Evolutionary conservation across 1,140 invertebrate species (phyloP).

Genomic region (Rhagoletis zephyria): DNA sequence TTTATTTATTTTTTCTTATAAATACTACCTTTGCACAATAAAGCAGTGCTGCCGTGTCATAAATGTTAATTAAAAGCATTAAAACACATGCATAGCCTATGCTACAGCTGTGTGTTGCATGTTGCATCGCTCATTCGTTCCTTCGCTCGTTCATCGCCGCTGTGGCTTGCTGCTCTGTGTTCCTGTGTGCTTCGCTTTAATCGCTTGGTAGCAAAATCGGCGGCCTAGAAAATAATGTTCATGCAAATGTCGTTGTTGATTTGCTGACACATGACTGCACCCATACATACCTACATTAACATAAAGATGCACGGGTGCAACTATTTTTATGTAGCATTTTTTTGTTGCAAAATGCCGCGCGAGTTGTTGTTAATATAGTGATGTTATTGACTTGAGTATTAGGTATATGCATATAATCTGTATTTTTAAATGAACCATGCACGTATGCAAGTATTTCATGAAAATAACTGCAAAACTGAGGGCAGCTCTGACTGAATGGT

Average conservation of each 20-base stretch:
- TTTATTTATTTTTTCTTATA: background rate
- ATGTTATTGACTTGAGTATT: too few relatives aligned
- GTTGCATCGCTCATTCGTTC: background rate
- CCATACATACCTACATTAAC: background rate
- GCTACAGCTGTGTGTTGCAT: background rate
- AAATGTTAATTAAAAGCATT: constrained; percentile 18
- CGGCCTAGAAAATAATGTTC: constrained; percentile 41
- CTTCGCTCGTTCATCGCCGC: background rate
- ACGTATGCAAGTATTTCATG: too few relatives aligned
- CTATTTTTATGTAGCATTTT: background rate
- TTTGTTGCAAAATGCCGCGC: background rate
- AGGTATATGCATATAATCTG: too few relatives aligned
- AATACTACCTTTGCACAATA: background rate
- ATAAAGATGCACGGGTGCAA: background rate
- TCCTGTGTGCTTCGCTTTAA: background rate
- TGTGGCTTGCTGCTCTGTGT: background rate
- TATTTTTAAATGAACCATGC: too few relatives aligned
- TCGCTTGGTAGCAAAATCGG: background rate
- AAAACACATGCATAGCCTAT: background rate
- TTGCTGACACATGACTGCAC: constrained; percentile 39
- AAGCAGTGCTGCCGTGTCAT: background rate
- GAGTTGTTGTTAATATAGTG: too few relatives aligned
- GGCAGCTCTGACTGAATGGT: too few relatives aligned
- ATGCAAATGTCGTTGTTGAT: constrained; percentile 41
- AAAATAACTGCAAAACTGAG: too few relatives aligned